A percentile compares a stretch with the other conserved stretches of the same genome.
These are phyloP conservation scores for Sycon ciliatum DNA, from an alignment of 37 sponge, comb jelly and placozoan genomes.

Conservation along the genomic window DNA sequence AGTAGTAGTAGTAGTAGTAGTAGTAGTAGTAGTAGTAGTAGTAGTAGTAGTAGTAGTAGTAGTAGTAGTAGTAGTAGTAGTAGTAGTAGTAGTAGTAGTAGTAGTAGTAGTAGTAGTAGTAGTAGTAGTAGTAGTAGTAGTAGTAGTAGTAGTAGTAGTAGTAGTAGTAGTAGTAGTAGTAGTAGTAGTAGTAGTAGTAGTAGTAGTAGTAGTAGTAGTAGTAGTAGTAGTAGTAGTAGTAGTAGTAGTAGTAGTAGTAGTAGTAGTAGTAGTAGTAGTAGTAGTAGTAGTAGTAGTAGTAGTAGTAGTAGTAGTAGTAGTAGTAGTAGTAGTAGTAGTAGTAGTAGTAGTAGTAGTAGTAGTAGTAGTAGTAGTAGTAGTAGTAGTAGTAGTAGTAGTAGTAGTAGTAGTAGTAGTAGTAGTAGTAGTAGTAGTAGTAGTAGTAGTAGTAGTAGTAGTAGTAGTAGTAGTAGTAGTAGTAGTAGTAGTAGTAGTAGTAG, in stretches of 20 bases:
- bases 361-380: constrained; percentile 8
- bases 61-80: constrained; percentile 8
- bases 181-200: constrained; percentile 8
- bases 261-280: constrained; percentile 6
- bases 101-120: neutral
- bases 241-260: constrained; percentile 8
- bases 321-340: constrained; percentile 6
- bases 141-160: neutral
- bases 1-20: constrained; percentile 2
- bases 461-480: constrained; percentile 8
- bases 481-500: constrained; percentile 8
- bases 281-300: constrained; percentile 8
- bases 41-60: constrained; percentile 2
- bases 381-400: constrained; percentile 6
- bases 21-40: neutral
- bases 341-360: constrained; percentile 8
- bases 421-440: constrained; percentile 8
- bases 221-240: constrained; percentile 8
- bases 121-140: constrained; percentile 1
- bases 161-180: constrained; percentile 8
- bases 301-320: constrained; percentile 8
- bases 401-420: constrained; percentile 8
- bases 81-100: constrained; percentile 2
- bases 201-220: constrained; percentile 6
- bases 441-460: constrained; percentile 6